phyloP scores from a whole-genome alignment of 2,113 vertebrate species.

The Oreocharis arfaki region DNA sequence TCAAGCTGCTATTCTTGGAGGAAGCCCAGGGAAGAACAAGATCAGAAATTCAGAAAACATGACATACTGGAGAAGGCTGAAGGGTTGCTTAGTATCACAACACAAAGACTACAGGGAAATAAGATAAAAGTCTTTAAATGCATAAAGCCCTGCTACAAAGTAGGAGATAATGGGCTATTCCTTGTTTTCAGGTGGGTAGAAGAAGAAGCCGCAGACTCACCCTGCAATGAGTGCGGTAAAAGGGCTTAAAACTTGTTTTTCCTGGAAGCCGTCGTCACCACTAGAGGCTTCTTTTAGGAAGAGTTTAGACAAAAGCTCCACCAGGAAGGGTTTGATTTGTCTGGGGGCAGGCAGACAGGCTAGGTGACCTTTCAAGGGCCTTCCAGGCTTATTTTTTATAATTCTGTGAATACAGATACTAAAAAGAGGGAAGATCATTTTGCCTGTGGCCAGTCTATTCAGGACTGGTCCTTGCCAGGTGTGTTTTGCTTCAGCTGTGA shows the following conservation, averaged over 20 bases:
- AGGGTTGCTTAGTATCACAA: constrained; percentile 47
- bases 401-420: constrained; percentile 2
- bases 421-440: constrained; percentile 8
- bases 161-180: constrained; percentile 34
- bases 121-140: constrained; percentile 58
- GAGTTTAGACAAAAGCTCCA: constrained; percentile 43
- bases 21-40: background rate
- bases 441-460: constrained; percentile 51
- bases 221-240: constrained; percentile 15
- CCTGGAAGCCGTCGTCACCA: constrained; percentile 22
- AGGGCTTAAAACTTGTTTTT: constrained; percentile 57
- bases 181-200: constrained; percentile 39
- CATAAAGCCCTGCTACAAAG: constrained; percentile 51
- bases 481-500: background rate
- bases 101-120: constrained; percentile 12
- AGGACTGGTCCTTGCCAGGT: constrained; percentile 10
- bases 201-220: constrained; percentile 5
- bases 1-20: constrained; percentile 18
- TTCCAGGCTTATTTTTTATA: constrained; percentile 59
- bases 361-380: constrained; percentile 44
- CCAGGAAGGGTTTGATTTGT: constrained; percentile 33
- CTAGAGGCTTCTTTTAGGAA: constrained; percentile 46
- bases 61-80: constrained; percentile 62
- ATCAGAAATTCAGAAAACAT: constrained; percentile 55
- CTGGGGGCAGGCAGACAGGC: constrained; percentile 44